These are phyloP conservation scores for Sialis fuliginosa DNA, from an alignment of 2,888 invertebrate genomes.

Conservation along the genomic window DNA sequence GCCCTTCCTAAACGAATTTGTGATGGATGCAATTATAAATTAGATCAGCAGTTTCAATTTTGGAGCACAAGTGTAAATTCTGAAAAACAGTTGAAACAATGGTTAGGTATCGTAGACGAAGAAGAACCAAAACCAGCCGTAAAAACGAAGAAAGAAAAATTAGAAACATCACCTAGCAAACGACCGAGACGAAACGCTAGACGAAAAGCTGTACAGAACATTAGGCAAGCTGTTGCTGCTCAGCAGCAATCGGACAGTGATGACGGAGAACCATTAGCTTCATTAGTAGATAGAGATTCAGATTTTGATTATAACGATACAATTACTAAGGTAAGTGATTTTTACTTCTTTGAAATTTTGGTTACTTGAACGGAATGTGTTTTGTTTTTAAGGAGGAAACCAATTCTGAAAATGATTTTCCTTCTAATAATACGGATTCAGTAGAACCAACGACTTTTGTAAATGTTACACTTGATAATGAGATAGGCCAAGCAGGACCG, in stretches of 20 bases:
- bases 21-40: slow-evolving; percentile 49
- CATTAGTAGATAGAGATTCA: neutral
- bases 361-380: too few species aligned
- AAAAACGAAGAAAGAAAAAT: slow-evolving; percentile 3
- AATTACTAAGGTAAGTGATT: slow-evolving; percentile 2
- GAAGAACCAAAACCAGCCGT: neutral
- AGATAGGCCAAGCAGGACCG: slow-evolving; percentile 23
- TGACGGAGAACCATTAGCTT: neutral
- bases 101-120: slow-evolving; percentile 14
- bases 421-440: slow-evolving; percentile 6
- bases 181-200: slow-evolving; percentile 5
- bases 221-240: slow-evolving; percentile 2
- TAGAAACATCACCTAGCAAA: neutral
- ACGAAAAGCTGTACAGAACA: slow-evolving; percentile 4
- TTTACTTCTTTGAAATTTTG: neutral
- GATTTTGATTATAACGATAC: neutral
- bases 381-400: slow-evolving; percentile 6
- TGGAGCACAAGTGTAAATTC: slow-evolving; percentile 49
- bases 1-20: slow-evolving; percentile 53
- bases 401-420: slow-evolving; percentile 7
- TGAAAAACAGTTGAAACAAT: slow-evolving; percentile 31
- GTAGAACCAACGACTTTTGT: slow-evolving; percentile 18
- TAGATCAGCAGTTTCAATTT: slow-evolving; percentile 53
- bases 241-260: slow-evolving; percentile 1
- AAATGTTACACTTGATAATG: slow-evolving; percentile 19